Evolutionary conservation across 2,113 vertebrate species (phyloP), one percentile per base, ranked within the genome.

Genomic region (Otus sunia): DNA sequence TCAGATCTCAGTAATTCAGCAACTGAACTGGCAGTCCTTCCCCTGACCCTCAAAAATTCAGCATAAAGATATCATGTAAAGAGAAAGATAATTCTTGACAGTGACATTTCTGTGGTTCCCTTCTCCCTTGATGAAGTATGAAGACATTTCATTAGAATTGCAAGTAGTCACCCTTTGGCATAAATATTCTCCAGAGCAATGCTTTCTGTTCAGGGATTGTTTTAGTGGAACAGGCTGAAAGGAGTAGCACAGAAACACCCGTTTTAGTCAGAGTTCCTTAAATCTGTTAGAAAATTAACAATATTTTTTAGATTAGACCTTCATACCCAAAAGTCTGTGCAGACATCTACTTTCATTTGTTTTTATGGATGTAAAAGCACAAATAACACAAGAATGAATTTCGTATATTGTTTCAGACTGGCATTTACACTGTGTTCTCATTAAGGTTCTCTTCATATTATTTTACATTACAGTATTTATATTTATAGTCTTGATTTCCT

Each of bases 111-210:
- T 30, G 47, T 69, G 39, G 36, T 79, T 90, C 15, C 9, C 25
- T 72, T 89, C 62, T 72, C 55, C n/a, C 32, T 74, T 59, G 52
- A 77, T 69, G 27, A 76, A 88, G 14, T 62, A 68, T 32, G 55
- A 95, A 77, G 79, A 75, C 0, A 0, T 80, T 89, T 92, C 36
- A 75, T 90, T 84, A 88, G 88, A 94, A 92, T 88, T 91, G 39
- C 76, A 96, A 89, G 76, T 37, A 81, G 73, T 80, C 68, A 55
- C 59, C 88, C 68, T 81, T 80, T 74, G 83, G 83, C 73, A 92
- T 75, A 68, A 78, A 93, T 92, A 93, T 84, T 90, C 64, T 90
- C 95, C 82, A 88, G 76, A 80, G 34, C 6, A 63, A 43, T 63
- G 43, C 21, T 72, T 88, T 75, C 32, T 72, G 30, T 89, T 89